These are phyloP conservation scores for rabbit (Oryctolagus cuniculus) DNA, from an alignment of 2,113 vertebrate genomes.

Conservation along the genomic window DNA sequence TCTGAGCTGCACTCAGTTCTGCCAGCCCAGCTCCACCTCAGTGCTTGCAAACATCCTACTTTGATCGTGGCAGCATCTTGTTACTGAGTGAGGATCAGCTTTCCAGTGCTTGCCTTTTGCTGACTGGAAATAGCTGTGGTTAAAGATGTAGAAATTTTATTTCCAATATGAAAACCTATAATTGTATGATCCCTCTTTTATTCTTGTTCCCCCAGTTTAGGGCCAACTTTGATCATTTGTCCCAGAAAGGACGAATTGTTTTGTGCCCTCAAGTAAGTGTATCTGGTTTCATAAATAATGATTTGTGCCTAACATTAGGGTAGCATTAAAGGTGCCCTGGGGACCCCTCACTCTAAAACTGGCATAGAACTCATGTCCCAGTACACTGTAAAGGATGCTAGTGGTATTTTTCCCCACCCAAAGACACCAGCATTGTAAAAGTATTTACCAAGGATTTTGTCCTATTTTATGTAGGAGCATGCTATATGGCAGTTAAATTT, in stretches of 20 bases:
- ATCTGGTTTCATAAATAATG: conserved; percentile 31
- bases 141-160: conserved; percentile 60
- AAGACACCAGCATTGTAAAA: background rate
- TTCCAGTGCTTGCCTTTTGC: conserved; percentile 42
- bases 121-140: conserved; percentile 63
- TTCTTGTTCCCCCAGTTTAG: background rate
- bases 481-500: background rate
- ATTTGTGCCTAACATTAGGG: background rate
- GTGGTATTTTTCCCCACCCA: background rate
- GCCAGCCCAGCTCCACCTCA: background rate
- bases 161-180: conserved; percentile 56
- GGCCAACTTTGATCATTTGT: conserved; percentile 41
- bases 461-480: background rate
- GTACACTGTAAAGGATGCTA: background rate
- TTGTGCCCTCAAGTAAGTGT: background rate
- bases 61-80: conserved; percentile 46
- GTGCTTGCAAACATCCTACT: conserved; percentile 43
- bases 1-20: background rate
- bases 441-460: conserved; percentile 38
- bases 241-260: conserved; percentile 22
- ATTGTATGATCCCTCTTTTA: background rate
- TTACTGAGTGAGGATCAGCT: background rate
- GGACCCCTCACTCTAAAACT: background rate
- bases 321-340: background rate
- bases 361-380: background rate